Evolutionary conservation across 2,797 vertebrate genomes (phyloP), one percentile per base, ranked within the genome.

Genomic region (Sebastes cheni): DNA sequence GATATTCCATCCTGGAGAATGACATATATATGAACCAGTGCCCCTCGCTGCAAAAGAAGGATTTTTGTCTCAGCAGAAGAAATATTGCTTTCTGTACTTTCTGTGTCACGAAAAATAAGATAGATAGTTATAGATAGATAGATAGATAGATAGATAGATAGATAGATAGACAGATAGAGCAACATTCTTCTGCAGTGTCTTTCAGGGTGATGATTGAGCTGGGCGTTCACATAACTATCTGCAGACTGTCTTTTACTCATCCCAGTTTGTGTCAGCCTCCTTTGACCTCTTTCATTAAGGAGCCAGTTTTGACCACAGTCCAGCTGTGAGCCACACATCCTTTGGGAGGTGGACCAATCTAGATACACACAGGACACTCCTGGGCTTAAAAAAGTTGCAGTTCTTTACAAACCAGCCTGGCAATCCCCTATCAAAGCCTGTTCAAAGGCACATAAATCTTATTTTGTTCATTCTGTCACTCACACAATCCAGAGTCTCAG

Each of bases 31-130:
- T 88, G 72, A 91, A 81, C 59, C 56, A 6, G 46, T 77, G 77
- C 20, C 54, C 46, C 75, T 84, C 25, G 52, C 14, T 42, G 75
- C 59, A 61, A 62, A 68, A 32, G 18, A 75, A 81, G 83, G 86
- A 82, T 85, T 86, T 91, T 79, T 82, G 72, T 89, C 56, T 90
- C 77, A 58, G 74, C 52, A 70, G 58, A 89, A 74, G 56, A 84
- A 85, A 90, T 86, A 88, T 78, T 73, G 72, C 70, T 78, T 66
- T 82, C 67, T 70, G 59, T n/a, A 54, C 67, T 50, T 50, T 50
- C 52, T 54, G 12, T 69, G 32, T 77, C 60, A 68, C 22, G 55
- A 55, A 70, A 10, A 80, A 64, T n/a, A 62, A 13, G 74, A 56
- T 39, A 2, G 71, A 73, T 36, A 34, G 42, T 30, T 30, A 32